These are phyloP conservation scores for Watsonalla binaria DNA, from an alignment of 2,888 invertebrate species.

Conservation along the genomic window DNA sequence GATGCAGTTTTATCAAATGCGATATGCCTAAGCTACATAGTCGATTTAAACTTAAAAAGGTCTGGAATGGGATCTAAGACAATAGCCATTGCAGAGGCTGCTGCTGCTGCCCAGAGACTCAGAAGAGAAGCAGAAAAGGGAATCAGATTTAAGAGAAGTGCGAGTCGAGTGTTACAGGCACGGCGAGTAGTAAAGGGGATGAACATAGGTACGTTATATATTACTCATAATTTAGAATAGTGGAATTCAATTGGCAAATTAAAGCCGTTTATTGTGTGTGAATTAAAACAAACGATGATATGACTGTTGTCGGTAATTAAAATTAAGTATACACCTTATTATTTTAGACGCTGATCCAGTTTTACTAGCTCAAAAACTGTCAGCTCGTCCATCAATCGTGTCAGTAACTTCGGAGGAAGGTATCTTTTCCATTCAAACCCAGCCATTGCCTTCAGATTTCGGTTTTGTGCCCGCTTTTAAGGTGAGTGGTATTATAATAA, in stretches of 20 bases:
- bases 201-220: slow-evolving; percentile 55
- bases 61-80: slow-evolving; percentile 68
- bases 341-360: slow-evolving; percentile 66
- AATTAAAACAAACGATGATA: no score
- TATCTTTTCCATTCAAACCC: slow-evolving; percentile 54
- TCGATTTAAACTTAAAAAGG: slow-evolving; percentile 65
- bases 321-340: no score
- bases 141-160: slow-evolving; percentile 65
- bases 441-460: slow-evolving; percentile 67
- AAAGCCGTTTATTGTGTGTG: no score
- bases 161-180: slow-evolving; percentile 67
- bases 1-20: slow-evolving; percentile 63
- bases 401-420: slow-evolving; percentile 73
- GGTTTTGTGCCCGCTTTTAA: slow-evolving; percentile 67
- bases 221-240: no score
- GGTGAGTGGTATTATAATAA: slow-evolving; percentile 23
- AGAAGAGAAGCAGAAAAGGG: slow-evolving; percentile 70
- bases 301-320: no score
- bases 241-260: no score
- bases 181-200: slow-evolving; percentile 65
- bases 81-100: slow-evolving; percentile 66
- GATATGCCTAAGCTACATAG: slow-evolving; percentile 64
- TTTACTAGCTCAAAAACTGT: slow-evolving; percentile 67
- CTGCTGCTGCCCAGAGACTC: slow-evolving; percentile 64
- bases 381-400: slow-evolving; percentile 71